Base-by-base conservation (phyloP, 2,797 vertebrate genomes). In the Hemibagrus guttatus region DNA sequence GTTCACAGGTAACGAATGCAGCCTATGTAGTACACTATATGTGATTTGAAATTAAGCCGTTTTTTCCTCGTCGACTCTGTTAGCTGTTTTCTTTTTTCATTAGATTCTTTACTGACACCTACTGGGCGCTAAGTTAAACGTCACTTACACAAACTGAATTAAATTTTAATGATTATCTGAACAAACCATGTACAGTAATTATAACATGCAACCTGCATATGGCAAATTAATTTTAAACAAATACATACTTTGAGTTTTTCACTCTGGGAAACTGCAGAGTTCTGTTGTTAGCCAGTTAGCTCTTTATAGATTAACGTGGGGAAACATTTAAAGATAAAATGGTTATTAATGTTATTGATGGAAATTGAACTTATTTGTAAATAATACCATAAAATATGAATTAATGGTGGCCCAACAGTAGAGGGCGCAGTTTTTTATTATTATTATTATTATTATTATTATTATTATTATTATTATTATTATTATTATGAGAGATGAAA, bases 11-110 rank as follows among this genome's bases (percentile, higher is more conserved):
- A 49, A 28, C 8, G 6, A 19, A 81, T n/a, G 42, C 39, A 64
- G 26, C 71, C 71, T 76, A 76, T 1, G n/a, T 84, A 84, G 83
- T 63, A 13, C 58, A 61, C 42, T 26, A 52, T n/a, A 19, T 35
- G 14, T n/a, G 56, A 31, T 63, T 75, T 52, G 39, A 35, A 19
- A 76, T 7, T 21, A 31, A 61, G 7, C 71, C 71, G 17, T 23
- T 28, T 35, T 26, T 46, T 17, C 59, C 21, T 80, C 79, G 59
- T n/a, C 26, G 79, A 12, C 8, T 76, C 19, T 85, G 26, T 69
- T 49, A 14, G 52, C 31, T 35, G 71, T 76, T 68, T 71, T 46
- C 19, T 23, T 64, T 16, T 42, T 42, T 58, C 7, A 49, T 12
- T n/a, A 11, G 14, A 19, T 2, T 17, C 23, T 54, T 79, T 66